These are phyloP conservation scores for Phyllotreta cruciferae DNA, from an alignment of 2,888 invertebrate genomes.

Conservation along the genomic window DNA sequence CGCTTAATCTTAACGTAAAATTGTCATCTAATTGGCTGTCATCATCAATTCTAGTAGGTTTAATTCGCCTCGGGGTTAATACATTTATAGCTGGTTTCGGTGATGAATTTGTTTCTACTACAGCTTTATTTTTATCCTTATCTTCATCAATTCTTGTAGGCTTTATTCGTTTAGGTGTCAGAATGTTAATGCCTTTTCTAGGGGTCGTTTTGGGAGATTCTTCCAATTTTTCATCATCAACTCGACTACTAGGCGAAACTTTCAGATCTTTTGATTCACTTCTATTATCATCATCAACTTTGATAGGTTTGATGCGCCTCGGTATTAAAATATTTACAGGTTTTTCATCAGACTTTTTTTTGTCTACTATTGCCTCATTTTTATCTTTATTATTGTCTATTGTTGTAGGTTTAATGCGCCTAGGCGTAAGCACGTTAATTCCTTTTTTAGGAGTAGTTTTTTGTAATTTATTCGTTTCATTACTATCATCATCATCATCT, in stretches of 20 bases:
- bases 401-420: too few relatives aligned
- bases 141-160: background rate
- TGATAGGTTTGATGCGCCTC: background rate
- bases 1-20: too few relatives aligned
- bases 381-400: constrained; percentile 35
- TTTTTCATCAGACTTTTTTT: constrained; percentile 2
- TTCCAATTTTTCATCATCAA: background rate
- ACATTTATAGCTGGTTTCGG: background rate
- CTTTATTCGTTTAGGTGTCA: constrained; percentile 8
- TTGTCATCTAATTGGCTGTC: too few relatives aligned
- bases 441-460: too few relatives aligned
- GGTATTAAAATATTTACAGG: background rate
- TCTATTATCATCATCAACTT: background rate
- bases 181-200: background rate
- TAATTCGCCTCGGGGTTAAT: background rate
- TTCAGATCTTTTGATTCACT: background rate
- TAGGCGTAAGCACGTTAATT: too few relatives aligned
- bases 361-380: constrained; percentile 24
- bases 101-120: constrained; percentile 1
- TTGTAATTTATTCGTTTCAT: background rate
- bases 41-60: too few relatives aligned
- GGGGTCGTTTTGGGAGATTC: background rate
- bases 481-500: constrained; percentile 30
- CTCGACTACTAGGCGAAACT: background rate
- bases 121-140: too few relatives aligned